A percentile compares a stretch with the other conserved stretches of the same genome.
These are phyloP conservation scores for Irena cyanogastra DNA, from an alignment of 2,113 vertebrate genomes.

Conservation along the genomic window DNA sequence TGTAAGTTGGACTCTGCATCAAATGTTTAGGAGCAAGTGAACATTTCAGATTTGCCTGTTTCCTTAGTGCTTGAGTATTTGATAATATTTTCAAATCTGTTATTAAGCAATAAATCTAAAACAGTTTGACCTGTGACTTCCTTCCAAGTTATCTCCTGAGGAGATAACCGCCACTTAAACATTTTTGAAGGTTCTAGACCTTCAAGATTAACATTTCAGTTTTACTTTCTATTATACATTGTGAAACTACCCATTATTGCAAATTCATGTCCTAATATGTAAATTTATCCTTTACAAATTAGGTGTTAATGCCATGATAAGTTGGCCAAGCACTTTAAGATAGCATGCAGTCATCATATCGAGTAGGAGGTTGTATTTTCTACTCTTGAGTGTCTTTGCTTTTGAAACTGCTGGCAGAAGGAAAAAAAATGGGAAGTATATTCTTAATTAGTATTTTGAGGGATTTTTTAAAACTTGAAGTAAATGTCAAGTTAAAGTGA, in stretches of 20 bases:
- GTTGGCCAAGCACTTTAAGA: not conserved
- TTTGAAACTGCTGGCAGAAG: not conserved
- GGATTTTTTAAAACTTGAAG: not conserved
- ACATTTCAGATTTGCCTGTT: not conserved
- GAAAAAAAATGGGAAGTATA: not conserved
- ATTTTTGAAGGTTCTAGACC: not conserved
- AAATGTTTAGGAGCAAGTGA: not conserved
- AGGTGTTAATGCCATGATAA: not conserved
- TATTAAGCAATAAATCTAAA: not conserved
- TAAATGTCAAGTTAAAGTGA: not conserved
- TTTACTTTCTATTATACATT: not conserved
- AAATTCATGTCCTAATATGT: not conserved
- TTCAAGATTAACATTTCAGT: not conserved
- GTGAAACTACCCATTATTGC: not conserved
- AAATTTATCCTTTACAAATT: not conserved
- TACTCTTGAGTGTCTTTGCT: not conserved
- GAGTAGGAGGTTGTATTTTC: not conserved
- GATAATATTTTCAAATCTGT: not conserved
- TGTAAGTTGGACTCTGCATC: not conserved
- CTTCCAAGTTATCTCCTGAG: not conserved
- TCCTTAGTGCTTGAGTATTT: not conserved
- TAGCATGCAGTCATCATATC: not conserved
- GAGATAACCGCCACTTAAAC: not conserved
- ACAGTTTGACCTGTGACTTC: not conserved
- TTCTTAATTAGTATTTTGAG: not conserved